Evolutionary conservation across 2,888 invertebrate species (phyloP).

Genomic region (Netelia virgata): DNA sequence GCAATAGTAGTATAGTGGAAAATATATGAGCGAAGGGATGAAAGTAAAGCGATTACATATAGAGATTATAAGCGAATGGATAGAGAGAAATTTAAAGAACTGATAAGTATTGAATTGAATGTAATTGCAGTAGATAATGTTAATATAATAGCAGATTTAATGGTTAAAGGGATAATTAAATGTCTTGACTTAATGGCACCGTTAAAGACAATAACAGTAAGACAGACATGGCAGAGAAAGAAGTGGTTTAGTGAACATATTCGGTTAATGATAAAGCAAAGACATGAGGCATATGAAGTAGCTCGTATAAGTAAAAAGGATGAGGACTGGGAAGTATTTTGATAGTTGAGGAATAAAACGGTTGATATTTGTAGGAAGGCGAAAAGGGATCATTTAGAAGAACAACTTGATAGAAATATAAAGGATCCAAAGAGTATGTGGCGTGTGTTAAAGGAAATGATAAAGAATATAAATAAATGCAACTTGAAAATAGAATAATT

Average conservation of each 20-base stretch:
- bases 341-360: constrained; percentile 21
- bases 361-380: not conserved
- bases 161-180: not conserved
- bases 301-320: constrained; percentile 21
- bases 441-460: too few species aligned
- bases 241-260: constrained; percentile 20
- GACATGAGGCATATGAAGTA: constrained; percentile 12
- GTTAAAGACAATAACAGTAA: not conserved
- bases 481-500: not conserved
- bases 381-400: too few species aligned
- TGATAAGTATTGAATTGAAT: not conserved
- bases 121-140: constrained; percentile 19
- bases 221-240: constrained; percentile 29
- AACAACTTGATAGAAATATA: too few species aligned
- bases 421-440: too few species aligned
- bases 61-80: constrained; percentile 49
- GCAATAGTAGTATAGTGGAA: constrained; percentile 27
- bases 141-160: not conserved
- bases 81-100: not conserved
- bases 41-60: constrained; percentile 3
- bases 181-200: constrained; percentile 23
- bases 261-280: not conserved
- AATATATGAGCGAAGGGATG: not conserved
- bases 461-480: too few species aligned
- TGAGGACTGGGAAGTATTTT: constrained; percentile 18